Conservation (phyloP, 1,140 invertebrate species). For the Calephelis virginiensis region DNA sequence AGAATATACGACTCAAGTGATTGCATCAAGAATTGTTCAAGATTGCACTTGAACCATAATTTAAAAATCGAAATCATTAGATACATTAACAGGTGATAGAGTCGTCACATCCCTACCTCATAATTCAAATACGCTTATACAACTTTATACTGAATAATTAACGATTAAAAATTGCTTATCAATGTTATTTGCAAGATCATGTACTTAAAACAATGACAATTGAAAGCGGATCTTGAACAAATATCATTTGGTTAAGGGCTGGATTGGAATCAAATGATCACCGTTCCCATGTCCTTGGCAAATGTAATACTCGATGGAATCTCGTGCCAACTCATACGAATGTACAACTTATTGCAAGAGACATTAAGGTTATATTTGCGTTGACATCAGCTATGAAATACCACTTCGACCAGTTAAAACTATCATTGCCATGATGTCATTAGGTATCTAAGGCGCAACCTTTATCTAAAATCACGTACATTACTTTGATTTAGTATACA, state of each 20-base stretch:
- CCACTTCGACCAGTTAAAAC: conserved; percentile 1
- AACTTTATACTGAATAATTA: not conserved
- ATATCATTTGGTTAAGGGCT: conserved; percentile 5
- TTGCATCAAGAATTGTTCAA: too few relatives aligned
- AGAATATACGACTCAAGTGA: too few relatives aligned
- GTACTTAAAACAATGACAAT: not conserved
- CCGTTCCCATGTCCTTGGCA: conserved; percentile 16
- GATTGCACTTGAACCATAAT: too few relatives aligned
- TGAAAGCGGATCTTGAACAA: conserved; percentile 2
- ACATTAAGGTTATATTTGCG: not conserved
- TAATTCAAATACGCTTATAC: too few relatives aligned
- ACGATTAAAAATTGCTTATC: not conserved
- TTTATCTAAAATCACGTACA: not conserved
- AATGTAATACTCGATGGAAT: conserved; percentile 12
- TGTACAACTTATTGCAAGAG: not conserved
- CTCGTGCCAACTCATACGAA: not conserved
- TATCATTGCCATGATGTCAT: conserved; percentile 15
- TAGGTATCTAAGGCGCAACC: conserved; percentile 4
- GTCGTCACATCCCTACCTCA: too few relatives aligned
- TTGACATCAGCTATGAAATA: not conserved
- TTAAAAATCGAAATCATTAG: too few relatives aligned
- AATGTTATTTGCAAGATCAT: not conserved
- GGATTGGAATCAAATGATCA: conserved; percentile 10
- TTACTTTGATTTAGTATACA: too few relatives aligned
- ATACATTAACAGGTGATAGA: too few relatives aligned